A percentile compares a stretch with the other conserved stretches of the same genome.
These are phyloP conservation scores for Tetramorium parvispinum DNA, from an alignment of 1,140 invertebrate species.

Conservation along the genomic window DNA sequence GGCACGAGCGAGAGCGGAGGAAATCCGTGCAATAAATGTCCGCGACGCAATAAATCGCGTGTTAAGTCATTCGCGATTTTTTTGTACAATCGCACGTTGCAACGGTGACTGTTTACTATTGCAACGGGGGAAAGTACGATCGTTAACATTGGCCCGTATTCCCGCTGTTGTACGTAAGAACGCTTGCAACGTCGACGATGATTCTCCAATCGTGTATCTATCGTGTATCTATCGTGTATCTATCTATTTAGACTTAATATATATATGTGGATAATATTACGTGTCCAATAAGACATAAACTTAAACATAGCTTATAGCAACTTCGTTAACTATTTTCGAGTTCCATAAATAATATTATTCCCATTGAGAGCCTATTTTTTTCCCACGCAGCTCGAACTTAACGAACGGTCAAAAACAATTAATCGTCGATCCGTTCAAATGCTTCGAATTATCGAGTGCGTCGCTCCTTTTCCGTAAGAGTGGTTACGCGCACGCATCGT, in stretches of 20 bases:
- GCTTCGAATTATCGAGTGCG: neutral
- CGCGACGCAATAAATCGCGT: slow-evolving; percentile 63
- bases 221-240: neutral
- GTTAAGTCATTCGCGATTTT: slow-evolving; percentile 25
- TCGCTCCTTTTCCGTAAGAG: slow-evolving; percentile 12
- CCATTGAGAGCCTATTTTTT: neutral
- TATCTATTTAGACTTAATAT: neutral
- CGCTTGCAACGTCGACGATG: neutral
- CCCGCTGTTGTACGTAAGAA: neutral
- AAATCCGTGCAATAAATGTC: slow-evolving; percentile 55
- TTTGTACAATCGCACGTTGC: slow-evolving; percentile 16
- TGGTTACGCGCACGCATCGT: slow-evolving; percentile 16
- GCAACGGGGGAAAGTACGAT: slow-evolving; percentile 13
- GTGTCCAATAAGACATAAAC: neutral
- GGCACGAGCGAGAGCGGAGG: slow-evolving; percentile 13
- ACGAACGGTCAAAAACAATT: slow-evolving; percentile 27
- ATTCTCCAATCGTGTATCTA: neutral
- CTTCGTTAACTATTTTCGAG: neutral
- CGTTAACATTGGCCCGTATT: slow-evolving; percentile 46
- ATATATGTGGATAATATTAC: neutral
- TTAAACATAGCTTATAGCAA: neutral
- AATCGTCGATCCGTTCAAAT: slow-evolving; percentile 12
- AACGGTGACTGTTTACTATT: slow-evolving; percentile 26
- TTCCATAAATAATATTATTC: neutral
- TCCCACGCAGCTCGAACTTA: slow-evolving; percentile 12